Percentiles rank a stretch among this genome's conserved stretches.
phyloP scores from a whole-genome alignment of 1,140 invertebrate species.

The Venustaconcha ellipsiformis region DNA sequence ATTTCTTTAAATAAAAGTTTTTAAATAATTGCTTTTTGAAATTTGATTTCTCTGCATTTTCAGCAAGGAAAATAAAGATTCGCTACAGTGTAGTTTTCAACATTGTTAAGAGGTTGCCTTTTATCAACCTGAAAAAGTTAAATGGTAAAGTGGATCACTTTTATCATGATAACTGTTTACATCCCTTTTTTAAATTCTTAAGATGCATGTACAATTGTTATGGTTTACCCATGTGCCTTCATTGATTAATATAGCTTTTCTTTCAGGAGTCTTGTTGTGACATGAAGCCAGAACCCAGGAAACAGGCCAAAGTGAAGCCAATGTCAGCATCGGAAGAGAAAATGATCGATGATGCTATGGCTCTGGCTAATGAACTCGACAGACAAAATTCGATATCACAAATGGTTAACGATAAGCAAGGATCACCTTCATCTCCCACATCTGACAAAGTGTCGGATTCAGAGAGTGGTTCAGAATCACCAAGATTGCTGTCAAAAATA shows the following conservation, averaged over 20 bases:
- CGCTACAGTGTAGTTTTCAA: too few relatives aligned
- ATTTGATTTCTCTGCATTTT: too few relatives aligned
- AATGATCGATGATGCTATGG: conserved; percentile 93
- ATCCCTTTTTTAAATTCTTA: too few relatives aligned
- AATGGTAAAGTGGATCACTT: too few relatives aligned
- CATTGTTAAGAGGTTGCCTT: too few relatives aligned
- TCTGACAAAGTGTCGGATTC: conserved; percentile 51
- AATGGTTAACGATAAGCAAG: conserved; percentile 28
- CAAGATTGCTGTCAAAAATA: conserved; percentile 83
- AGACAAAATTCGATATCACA: conserved; percentile 35
- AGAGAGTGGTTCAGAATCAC: conserved; percentile 72
- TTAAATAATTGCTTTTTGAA: too few relatives aligned
- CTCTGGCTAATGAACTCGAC: conserved; percentile 92
- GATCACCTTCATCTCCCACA: conserved; percentile 31
- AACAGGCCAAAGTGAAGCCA: conserved; percentile 79
- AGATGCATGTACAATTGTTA: too few relatives aligned
- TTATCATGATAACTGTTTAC: too few relatives aligned
- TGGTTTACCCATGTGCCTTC: too few relatives aligned
- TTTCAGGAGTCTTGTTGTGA: conserved; percentile 33
- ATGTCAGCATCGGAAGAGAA: conserved; percentile 94
- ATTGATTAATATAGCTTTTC: background rate
- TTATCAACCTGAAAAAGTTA: too few relatives aligned
- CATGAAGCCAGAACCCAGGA: conserved; percentile 46
- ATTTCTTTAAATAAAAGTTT: too few relatives aligned
- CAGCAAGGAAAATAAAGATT: too few relatives aligned